These are phyloP conservation scores for Takifugu rubripes DNA, from an alignment of 2,797 vertebrate species.

Conservation along the genomic window DNA sequence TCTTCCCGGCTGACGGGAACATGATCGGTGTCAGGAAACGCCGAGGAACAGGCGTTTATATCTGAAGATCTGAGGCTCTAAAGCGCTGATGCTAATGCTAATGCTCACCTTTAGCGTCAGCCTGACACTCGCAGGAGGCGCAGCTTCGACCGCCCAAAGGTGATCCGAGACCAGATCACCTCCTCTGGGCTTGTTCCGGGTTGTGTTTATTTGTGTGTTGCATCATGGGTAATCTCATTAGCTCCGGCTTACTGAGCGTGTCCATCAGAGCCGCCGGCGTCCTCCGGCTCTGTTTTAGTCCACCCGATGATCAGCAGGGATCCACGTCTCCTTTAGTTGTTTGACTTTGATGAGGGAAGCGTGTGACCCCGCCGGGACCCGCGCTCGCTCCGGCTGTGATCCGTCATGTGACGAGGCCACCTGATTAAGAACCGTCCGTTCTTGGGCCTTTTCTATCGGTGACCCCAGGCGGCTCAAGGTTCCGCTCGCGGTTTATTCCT, in stretches of 20 bases:
- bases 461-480: no score
- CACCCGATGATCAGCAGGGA: constrained; percentile 28
- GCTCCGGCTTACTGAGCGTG: constrained; percentile 30
- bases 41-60: constrained; percentile 9
- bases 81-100: constrained; percentile 1
- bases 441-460: no score
- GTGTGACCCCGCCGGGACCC: not conserved
- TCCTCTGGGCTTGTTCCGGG: no score
- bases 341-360: constrained; percentile 21
- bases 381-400: no score
- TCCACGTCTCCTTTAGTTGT: constrained; percentile 24
- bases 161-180: no score
- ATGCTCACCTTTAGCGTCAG: constrained; percentile 32
- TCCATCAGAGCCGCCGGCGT: constrained; percentile 36
- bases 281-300: constrained; percentile 17
- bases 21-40: constrained; percentile 15
- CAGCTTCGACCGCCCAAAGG: constrained; percentile 33
- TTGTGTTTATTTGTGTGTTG: not conserved
- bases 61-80: constrained; percentile 11
- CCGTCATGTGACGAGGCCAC: no score
- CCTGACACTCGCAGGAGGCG: constrained; percentile 26
- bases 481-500: no score
- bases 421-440: no score
- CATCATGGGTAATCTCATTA: constrained; percentile 39
- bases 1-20: constrained; percentile 16